Base-by-base conservation (phyloP, 2,113 vertebrate genomes). In the Coregonus clupeaformis region DNA sequence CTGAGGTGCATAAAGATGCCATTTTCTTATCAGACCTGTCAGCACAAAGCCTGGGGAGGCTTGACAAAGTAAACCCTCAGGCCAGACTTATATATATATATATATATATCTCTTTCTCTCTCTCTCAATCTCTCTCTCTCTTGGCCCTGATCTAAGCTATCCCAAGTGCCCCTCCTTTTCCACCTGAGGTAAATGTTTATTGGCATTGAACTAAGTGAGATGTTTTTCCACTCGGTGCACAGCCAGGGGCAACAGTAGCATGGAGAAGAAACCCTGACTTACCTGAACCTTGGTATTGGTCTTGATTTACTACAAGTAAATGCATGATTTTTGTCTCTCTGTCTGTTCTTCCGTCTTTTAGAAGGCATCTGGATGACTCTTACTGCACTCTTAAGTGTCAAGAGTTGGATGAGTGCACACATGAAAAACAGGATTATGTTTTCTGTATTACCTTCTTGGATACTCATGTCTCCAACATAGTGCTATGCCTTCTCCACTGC, bases 21-120 rank as follows among this genome's bases (percentile, higher is more conserved):
- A 14, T 13, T 47, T 45, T n/a, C 68, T 69, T 14, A 42, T 68
- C 68, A 49, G n/a, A 68, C 66, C 36, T 45, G 66, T 68, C 66
- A 68, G 14, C 32, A 18, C 9, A 32, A 22, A 36, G 32, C 12
- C 66, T 25, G 13, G n/a, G 42, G 68, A 69, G 20, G 42, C 20
- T 42, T 13, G 20, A 20, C 6, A 22, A 12, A 49, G 24, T 5
- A 49, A 69, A 25, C 14, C 14, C 13, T 25, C 45, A 49, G 18
- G 12, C 49, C n/a, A 49, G 45, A 27, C 45, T 7, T 69, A 12
- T 42, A 2, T 36, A 0, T 36, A 9, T 36, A 36, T 36, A 36
- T 36, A 27, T 27, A 27, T 29, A 1, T 29, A 2, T 30, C 30
- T 30, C 30, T 30, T 4, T 30, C 30, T 30, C 30, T 30, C 30